These are phyloP conservation scores for Eumeta japonica DNA, from an alignment of 1,140 invertebrate species.

Conservation along the genomic window DNA sequence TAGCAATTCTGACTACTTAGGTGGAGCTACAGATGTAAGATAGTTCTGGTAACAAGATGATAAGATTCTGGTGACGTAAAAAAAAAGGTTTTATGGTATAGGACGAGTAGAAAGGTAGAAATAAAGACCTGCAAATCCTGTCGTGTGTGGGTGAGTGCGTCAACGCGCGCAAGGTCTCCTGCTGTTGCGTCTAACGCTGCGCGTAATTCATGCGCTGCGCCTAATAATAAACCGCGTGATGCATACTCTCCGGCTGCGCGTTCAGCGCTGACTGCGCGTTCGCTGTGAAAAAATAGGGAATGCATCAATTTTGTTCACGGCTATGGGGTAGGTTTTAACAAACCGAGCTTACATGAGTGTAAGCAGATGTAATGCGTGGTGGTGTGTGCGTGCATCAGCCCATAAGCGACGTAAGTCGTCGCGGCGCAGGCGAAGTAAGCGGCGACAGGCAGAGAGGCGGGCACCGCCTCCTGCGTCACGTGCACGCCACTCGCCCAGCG, in stretches of 20 bases:
- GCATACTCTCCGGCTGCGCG: conserved; percentile 71
- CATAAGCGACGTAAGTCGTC: conserved; percentile 92
- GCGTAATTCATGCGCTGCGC: conserved; percentile 81
- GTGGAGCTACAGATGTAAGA: neutral
- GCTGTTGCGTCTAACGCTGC: conserved; percentile 67
- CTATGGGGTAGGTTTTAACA: neutral
- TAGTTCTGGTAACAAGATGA: too few relatives aligned
- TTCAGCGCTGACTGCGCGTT: conserved; percentile 77
- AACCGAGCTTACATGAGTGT: conserved; percentile 77
- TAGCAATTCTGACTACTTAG: too few relatives aligned
- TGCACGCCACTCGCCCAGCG: conserved; percentile 76
- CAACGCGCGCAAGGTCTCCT: conserved; percentile 73
- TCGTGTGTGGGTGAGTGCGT: conserved; percentile 77
- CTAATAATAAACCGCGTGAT: conserved; percentile 77
- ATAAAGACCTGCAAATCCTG: conserved; percentile 68
- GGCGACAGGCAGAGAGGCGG: conserved; percentile 87
- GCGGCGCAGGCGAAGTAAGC: conserved; percentile 82
- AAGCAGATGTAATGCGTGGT: conserved; percentile 81
- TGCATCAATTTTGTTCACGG: neutral
- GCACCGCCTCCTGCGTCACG: conserved; percentile 84
- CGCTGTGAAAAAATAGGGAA: conserved; percentile 50
- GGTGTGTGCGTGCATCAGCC: conserved; percentile 90
- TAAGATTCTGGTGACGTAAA: too few relatives aligned
- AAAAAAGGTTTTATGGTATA: too few relatives aligned
- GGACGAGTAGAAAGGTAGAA: too few relatives aligned